Percentiles rank a stretch among this genome's conserved stretches.
Conservation (phyloP, 2,113 vertebrate species). For the Collichthys lucidus region DNA sequence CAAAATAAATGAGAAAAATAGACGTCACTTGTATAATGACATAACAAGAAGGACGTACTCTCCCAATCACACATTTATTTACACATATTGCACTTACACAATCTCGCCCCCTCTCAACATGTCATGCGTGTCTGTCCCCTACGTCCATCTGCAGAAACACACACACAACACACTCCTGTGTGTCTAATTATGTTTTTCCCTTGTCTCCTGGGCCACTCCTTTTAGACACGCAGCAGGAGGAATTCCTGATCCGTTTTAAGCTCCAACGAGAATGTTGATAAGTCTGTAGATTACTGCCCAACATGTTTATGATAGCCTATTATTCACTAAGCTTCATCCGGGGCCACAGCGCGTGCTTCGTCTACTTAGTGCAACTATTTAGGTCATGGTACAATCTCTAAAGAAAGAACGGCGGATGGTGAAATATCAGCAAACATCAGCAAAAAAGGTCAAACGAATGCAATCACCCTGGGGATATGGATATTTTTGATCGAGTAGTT, state of each 20-base stretch:
- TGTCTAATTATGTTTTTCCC: conserved; percentile 40
- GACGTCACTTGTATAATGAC: not conserved
- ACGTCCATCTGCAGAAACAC: not conserved
- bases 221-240: conserved; percentile 62
- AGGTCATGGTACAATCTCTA: conserved; percentile 65
- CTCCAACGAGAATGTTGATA: conserved; percentile 77
- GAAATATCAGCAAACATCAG: conserved; percentile 53
- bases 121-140: not conserved
- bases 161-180: conserved; percentile 28
- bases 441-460: conserved; percentile 12
- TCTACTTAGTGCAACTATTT: conserved; percentile 77
- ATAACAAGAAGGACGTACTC: not conserved
- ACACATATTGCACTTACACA: not conserved
- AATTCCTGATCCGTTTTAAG: conserved; percentile 79
- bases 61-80: conserved; percentile 5
- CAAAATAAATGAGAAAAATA: not conserved
- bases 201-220: conserved; percentile 47
- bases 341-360: conserved; percentile 69
- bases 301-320: conserved; percentile 83
- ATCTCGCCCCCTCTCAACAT: not conserved
- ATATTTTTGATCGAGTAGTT: not conserved
- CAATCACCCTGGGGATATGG: not conserved
- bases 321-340: conserved; percentile 76
- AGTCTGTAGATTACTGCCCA: conserved; percentile 78
- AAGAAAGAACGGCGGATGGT: conserved; percentile 19